Evolutionary conservation across 2,113 vertebrate species (phyloP).

Genomic region (Haemorhous mexicanus): DNA sequence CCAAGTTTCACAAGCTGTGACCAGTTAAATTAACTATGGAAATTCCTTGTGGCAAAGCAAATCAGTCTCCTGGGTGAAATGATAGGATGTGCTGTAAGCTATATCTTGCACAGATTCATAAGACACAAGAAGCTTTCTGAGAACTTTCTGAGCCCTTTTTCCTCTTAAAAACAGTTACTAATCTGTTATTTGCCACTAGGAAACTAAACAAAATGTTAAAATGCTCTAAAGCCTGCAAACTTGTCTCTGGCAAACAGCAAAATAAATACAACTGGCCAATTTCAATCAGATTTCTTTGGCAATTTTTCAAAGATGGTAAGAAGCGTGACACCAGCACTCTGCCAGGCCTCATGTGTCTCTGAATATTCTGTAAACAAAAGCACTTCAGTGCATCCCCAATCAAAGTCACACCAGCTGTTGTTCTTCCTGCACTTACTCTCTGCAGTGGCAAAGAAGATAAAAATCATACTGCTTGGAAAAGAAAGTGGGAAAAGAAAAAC

Average conservation of each 20-base stretch:
- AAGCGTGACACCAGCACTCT: neutral
- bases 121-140: neutral
- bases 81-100: neutral
- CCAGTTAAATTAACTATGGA: neutral
- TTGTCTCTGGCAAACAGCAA: conserved; percentile 6
- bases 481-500: neutral
- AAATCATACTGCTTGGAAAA: neutral
- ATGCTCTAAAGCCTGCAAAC: neutral
- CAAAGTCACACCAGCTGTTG: conserved; percentile 53
- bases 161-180: neutral
- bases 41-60: neutral
- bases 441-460: neutral
- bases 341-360: conserved; percentile 21
- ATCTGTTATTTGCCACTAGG: neutral
- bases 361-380: conserved; percentile 56
- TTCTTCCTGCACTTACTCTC: neutral
- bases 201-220: conserved; percentile 2
- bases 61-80: neutral
- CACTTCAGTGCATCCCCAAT: neutral
- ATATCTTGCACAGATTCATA: neutral
- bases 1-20: neutral
- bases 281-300: conserved; percentile 32
- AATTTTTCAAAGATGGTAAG: conserved; percentile 51
- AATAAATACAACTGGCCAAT: conserved; percentile 16
- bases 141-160: neutral